These are phyloP conservation scores for Anastrepha ludens DNA, from an alignment of 1,140 invertebrate species.

Conservation along the genomic window DNA sequence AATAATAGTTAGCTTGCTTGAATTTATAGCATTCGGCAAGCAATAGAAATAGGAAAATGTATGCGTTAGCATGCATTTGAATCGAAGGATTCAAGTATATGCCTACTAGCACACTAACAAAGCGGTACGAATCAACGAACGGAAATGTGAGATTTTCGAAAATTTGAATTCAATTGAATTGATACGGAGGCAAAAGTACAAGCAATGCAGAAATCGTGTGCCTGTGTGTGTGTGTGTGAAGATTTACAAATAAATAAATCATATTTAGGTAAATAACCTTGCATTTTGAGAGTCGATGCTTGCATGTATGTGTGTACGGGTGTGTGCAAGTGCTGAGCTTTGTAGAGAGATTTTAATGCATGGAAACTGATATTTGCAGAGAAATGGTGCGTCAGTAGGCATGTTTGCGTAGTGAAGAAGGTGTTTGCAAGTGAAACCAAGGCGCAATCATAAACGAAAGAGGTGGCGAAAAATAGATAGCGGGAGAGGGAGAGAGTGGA, in stretches of 20 bases:
- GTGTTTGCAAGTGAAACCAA: too few species aligned
- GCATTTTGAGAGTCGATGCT: not conserved
- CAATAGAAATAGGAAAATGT: constrained; percentile 49
- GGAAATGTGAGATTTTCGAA: constrained; percentile 51
- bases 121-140: not conserved
- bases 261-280: constrained; percentile 51
- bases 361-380: too few species aligned
- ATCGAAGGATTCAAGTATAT: not conserved
- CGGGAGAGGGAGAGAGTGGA: not conserved
- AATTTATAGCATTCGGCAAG: constrained; percentile 40
- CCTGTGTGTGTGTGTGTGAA: not conserved
- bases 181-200: constrained; percentile 18
- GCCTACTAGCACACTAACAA: not conserved
- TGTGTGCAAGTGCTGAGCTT: not conserved
- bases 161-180: constrained; percentile 50
- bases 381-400: too few species aligned
- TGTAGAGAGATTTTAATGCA: not conserved
- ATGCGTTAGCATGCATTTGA: constrained; percentile 46
- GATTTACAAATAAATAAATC: constrained; percentile 42
- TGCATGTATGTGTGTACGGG: not conserved
- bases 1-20: constrained; percentile 8
- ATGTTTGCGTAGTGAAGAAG: too few species aligned
- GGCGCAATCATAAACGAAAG: too few species aligned
- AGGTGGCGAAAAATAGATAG: not conserved
- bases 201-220: not conserved